Percentiles rank a stretch among this genome's conserved stretches.
These are phyloP conservation scores for Origma solitaria DNA, from an alignment of 2,113 vertebrate genomes.

Conservation along the genomic window DNA sequence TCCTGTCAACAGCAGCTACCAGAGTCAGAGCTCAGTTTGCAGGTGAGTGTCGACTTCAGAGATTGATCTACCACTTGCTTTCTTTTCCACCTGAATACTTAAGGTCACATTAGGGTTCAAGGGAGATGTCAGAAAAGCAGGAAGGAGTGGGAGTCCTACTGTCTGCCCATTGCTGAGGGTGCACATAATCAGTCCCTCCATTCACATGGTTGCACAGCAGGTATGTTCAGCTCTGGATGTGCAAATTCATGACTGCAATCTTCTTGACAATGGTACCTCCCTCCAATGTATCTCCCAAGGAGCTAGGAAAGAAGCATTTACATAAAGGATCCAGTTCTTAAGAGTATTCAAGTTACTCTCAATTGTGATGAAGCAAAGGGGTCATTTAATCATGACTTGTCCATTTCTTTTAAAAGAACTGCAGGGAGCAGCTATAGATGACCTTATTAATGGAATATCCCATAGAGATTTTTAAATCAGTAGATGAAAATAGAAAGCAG, in stretches of 20 bases:
- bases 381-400: background rate
- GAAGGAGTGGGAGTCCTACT: background rate
- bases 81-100: background rate
- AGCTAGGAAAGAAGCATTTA: background rate
- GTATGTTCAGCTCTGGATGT: background rate
- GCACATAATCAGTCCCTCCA: background rate
- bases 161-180: background rate
- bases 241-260: background rate
- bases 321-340: background rate
- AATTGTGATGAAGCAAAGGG: background rate
- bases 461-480: background rate
- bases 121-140: background rate
- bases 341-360: background rate
- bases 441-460: background rate
- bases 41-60: slow-evolving; percentile 63
- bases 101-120: fast-evolving
- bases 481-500: background rate
- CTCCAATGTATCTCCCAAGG: background rate
- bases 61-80: background rate
- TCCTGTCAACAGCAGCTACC: slow-evolving; percentile 87
- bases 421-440: background rate
- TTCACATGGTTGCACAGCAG: background rate
- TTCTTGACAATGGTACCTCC: background rate
- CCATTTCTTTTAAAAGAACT: background rate
- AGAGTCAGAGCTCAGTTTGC: slow-evolving; percentile 85